A percentile compares a stretch with the other conserved stretches of the same genome.
phyloP scores from a whole-genome alignment of 2,113 vertebrate species.

The Geococcyx californianus region DNA sequence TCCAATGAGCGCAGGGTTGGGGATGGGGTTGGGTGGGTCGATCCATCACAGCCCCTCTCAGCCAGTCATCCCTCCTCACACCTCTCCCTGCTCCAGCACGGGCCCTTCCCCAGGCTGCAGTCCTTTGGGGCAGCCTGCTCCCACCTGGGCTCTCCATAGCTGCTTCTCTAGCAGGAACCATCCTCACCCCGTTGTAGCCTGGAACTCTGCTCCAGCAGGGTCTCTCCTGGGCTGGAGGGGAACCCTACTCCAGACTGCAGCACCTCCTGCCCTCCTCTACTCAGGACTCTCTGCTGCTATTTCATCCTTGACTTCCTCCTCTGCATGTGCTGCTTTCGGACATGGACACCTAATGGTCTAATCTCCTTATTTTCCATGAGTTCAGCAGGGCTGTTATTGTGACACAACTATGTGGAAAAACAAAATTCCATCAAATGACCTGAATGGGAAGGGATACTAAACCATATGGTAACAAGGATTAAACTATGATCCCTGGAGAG shows the following conservation, averaged over 20 bases:
- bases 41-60: rapidly evolving
- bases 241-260: neutral
- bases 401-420: neutral
- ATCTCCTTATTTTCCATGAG: neutral
- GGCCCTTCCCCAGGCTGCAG: too few species aligned
- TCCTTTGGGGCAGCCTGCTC: neutral
- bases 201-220: neutral
- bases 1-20: neutral
- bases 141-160: neutral
- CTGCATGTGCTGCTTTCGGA: neutral
- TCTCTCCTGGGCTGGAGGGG: neutral
- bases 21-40: too few species aligned
- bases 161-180: too few species aligned
- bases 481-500: neutral
- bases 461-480: neutral
- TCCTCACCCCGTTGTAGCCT: too few species aligned
- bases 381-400: neutral
- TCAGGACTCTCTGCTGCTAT: neutral
- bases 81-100: neutral
- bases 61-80: neutral
- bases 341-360: too few species aligned
- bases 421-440: neutral
- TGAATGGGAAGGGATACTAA: neutral
- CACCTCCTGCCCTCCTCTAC: neutral
- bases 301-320: neutral